phyloP scores from a whole-genome alignment of 2,888 invertebrate species.

The Copidosoma aretas region DNA sequence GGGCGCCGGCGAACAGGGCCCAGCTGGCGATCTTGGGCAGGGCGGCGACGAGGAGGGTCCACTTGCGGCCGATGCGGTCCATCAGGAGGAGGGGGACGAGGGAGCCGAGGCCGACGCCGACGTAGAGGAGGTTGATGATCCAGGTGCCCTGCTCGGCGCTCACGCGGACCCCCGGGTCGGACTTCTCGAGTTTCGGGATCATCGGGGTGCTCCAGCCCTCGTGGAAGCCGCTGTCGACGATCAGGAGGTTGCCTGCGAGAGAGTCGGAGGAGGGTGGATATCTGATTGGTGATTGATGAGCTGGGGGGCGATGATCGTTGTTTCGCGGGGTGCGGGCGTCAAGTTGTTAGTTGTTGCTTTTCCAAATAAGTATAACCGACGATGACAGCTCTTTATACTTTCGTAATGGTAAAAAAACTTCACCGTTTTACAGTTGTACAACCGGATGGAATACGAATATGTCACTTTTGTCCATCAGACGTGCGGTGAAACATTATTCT shows the following conservation, averaged over 20 bases:
- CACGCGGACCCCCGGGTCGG: constrained; percentile 48
- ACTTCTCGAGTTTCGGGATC: constrained; percentile 54
- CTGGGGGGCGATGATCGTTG: too few relatives aligned
- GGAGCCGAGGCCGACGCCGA: constrained; percentile 57
- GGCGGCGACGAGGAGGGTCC: constrained; percentile 56
- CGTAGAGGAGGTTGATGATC: constrained; percentile 56
- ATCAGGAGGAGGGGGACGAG: constrained; percentile 55
- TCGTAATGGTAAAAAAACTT: too few relatives aligned
- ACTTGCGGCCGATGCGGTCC: constrained; percentile 58
- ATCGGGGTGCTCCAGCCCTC: constrained; percentile 60
- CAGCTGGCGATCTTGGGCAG: constrained; percentile 57
- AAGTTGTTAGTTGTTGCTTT: too few relatives aligned
- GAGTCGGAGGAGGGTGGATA: too few relatives aligned
- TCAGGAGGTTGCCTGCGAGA: constrained; percentile 55
- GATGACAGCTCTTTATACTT: too few relatives aligned
- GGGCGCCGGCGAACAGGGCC: constrained; percentile 54
- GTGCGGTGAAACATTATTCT: too few relatives aligned
- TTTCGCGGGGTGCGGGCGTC: too few relatives aligned
- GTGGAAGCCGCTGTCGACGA: constrained; percentile 59
- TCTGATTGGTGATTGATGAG: too few relatives aligned
- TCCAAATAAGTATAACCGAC: too few relatives aligned
- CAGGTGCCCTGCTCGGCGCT: constrained; percentile 48
- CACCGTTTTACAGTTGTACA: too few relatives aligned
- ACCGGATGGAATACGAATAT: too few relatives aligned
- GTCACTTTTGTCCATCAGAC: too few relatives aligned